Evolutionary conservation across 2,888 invertebrate genomes (phyloP), one percentile per base, ranked within the genome.

Genomic region (Unio delphinus): DNA sequence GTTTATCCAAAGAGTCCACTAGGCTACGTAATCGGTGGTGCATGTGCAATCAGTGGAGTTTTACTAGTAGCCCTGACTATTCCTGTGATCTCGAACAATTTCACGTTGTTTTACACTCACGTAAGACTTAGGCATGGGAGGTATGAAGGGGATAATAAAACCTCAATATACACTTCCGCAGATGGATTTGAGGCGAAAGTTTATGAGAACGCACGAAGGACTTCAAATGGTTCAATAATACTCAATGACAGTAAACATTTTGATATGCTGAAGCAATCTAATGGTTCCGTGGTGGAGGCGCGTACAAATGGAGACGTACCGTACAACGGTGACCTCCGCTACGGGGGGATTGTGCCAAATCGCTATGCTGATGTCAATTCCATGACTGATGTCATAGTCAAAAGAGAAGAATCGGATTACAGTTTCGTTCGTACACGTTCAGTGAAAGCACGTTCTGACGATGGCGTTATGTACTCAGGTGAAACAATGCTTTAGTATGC

Each of bases 31-130:
- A 86, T 89, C 23, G 89, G 89, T 4, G 83, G 84, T 3, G 80
- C 82, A 23, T 89, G 89, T 72, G 85, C 88, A 28, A 83, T 89
- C 5, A 83, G 85, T 70, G 89, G 89, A 11, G 89, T 89, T 8
- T 75, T 89, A 7, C 75, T 89, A 57, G 81, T 89, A 30, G 88
- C 89, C 2, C 82, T 89, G 26, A 88, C 89, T 55, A 87, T 89
- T 73, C 89, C 89, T 18, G 88, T 89, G 56, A 89, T 89, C 58
- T 88, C 88, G 58, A 89, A 89, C 78, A 89, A 89, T 77, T 89
- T 89, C 69, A 86, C 88, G 20, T 80, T 88, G n/a, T 89, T 88
- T 74, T 89, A 89, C 73, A 82, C 86, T 8, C 89, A 89, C 72
- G 88, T 87, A 54, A 78, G 86, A n/a, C 88, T 88, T 1, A 74